Base-by-base conservation (phyloP, 2,113 vertebrate genomes). In the Syngnathus floridae region DNA sequence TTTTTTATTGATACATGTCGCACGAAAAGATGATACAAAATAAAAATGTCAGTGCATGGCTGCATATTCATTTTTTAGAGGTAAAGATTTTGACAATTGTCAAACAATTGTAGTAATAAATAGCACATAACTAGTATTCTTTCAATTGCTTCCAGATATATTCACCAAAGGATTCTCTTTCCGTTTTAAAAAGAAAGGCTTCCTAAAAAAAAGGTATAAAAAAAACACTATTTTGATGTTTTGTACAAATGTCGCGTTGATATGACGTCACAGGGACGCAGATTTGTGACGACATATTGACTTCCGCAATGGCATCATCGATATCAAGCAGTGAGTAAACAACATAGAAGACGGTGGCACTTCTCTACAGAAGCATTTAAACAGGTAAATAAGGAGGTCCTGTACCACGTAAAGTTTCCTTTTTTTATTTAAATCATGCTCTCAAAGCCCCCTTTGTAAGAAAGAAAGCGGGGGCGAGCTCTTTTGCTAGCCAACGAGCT, bases 401-500 rank as follows among this genome's bases (percentile, higher is more conserved):
- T 4, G 14, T 5, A 46, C 43, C 16, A 48, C 17, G 17, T n/a
- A 19, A 7, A 48, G 19, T 6, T 9, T 2, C 1, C 46, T 3
- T 51, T 51, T 51, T 21, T 7, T 2, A 2, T n/a, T 51, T 21
- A 17, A 51, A n/a, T 1, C 1, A n/a, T n/a, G 48, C n/a, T 14
- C 5, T 57, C 26, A 57, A 57, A 57, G 19, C 19, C 48, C 19
- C 7, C 6, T 35, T 12, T 14, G n/a, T 26, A 8, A 5, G 26
- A 13, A 8, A 5, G 26, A 13, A 56, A 56, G 16, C 40, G 9
- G 21, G 3, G 9, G 22, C 17, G 0, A 8, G 48, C 36, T 5
- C 22, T 40, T 1, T 19, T 12, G 74, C 16, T 82, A 67, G 64
- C 75, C 1, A 7, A 10, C 45, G 6, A 49, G 2, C 5, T 36